phyloP scores from a whole-genome alignment of 1,140 invertebrate genomes.

The Camponotus pennsylvanicus region DNA sequence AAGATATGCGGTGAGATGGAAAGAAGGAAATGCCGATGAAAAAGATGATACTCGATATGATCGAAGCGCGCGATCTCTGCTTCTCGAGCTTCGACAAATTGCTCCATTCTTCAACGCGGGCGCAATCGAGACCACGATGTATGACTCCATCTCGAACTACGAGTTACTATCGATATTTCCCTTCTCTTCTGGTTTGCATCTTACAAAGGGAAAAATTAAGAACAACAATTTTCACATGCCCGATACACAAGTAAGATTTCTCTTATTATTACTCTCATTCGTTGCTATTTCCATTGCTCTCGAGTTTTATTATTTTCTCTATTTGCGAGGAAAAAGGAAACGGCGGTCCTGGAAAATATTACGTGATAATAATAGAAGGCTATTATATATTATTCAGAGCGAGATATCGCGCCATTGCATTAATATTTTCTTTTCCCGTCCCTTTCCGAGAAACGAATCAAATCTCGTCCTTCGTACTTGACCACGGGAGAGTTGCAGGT shows the following conservation, averaged over 20 bases:
- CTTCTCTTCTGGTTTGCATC: constrained; percentile 8
- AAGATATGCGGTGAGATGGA: constrained; percentile 38
- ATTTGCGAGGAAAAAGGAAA: background rate
- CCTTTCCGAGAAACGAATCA: constrained; percentile 5
- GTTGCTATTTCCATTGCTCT: background rate
- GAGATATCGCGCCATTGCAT: background rate
- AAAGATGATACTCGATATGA: constrained; percentile 66
- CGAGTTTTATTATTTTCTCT: background rate
- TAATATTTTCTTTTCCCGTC: constrained; percentile 10
- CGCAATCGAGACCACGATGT: constrained; percentile 58
- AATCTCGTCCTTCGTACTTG: constrained; percentile 25
- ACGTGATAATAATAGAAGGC: constrained; percentile 17
- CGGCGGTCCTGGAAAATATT: background rate
- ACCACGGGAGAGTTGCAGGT: constrained; percentile 40
- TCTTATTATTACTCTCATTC: constrained; percentile 17
- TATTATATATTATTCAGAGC: background rate
- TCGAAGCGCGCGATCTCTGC: constrained; percentile 60
- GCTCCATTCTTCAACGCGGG: constrained; percentile 57
- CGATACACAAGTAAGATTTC: constrained; percentile 34
- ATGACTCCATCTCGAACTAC: constrained; percentile 60
- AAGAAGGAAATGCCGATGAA: constrained; percentile 30
- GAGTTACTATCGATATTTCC: constrained; percentile 48
- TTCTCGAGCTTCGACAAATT: constrained; percentile 66
- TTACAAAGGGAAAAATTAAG: too few species aligned
- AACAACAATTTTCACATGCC: constrained; percentile 3